phyloP scores from a whole-genome alignment of 2,797 vertebrate genomes.

The Rhinophrynus dorsalis region DNA sequence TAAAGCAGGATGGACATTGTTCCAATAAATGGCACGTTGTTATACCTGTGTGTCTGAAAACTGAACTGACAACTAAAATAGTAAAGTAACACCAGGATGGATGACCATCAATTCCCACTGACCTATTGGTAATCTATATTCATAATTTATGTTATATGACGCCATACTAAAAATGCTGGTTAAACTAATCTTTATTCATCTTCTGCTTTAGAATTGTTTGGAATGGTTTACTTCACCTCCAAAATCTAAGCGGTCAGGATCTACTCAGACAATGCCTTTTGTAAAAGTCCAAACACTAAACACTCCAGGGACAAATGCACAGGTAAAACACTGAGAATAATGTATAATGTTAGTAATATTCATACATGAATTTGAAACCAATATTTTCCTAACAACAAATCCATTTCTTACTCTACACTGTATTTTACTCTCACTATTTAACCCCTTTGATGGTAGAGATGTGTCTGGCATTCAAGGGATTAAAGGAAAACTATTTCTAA shows the following conservation, averaged over 20 bases:
- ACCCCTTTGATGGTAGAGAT: too few relatives aligned
- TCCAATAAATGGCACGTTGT: too few relatives aligned
- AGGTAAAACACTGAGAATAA: constrained; percentile 23
- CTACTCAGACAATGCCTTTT: constrained; percentile 46
- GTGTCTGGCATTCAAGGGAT: too few relatives aligned
- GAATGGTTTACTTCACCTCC: constrained; percentile 47
- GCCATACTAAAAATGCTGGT: neutral
- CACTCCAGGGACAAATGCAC: constrained; percentile 39
- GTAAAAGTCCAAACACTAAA: constrained; percentile 48
- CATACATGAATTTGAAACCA: neutral
- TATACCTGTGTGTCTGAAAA: neutral
- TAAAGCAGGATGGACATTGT: too few relatives aligned
- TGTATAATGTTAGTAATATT: constrained; percentile 2
- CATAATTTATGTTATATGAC: too few relatives aligned
- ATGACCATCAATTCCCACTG: neutral
- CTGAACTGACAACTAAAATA: neutral
- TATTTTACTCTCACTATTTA: too few relatives aligned
- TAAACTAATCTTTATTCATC: constrained; percentile 32
- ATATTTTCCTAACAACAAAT: neutral
- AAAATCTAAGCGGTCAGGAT: constrained; percentile 47
- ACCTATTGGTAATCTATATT: neutral
- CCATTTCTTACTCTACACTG: neutral
- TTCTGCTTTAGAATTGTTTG: constrained; percentile 46
- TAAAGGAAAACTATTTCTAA: too few relatives aligned
- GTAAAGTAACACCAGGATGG: neutral